These are phyloP conservation scores for Lepidochrysops patricia DNA, from an alignment of 2,888 invertebrate species.

Conservation along the genomic window DNA sequence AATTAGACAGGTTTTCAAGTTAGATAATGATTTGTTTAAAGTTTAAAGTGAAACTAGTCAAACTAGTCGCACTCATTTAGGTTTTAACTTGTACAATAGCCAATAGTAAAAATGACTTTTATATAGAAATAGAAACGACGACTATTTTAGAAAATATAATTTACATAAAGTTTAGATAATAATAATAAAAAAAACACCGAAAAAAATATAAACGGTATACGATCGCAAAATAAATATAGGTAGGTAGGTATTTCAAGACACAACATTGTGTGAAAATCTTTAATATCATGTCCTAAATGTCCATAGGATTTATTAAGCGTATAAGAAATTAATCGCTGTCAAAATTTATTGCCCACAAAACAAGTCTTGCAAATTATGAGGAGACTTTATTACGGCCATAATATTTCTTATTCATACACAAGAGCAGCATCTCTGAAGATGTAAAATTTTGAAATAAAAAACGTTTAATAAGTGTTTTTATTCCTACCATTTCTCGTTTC, in stretches of 20 bases:
- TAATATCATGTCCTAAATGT: not conserved
- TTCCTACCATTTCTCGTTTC: not conserved
- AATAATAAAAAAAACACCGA: not conserved
- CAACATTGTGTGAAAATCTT: not conserved
- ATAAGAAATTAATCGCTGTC: not conserved
- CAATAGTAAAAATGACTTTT: not conserved
- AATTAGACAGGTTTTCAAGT: not conserved
- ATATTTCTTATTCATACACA: not conserved
- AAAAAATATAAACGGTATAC: not conserved
- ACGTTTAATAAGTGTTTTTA: not conserved
- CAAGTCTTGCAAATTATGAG: conserved; percentile 1
- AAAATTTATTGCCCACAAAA: conserved; percentile 4
- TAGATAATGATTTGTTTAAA: not conserved
- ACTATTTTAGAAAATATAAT: too few relatives aligned
- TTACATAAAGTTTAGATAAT: too few relatives aligned
- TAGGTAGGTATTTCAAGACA: not conserved
- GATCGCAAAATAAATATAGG: not conserved
- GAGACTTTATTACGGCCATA: not conserved
- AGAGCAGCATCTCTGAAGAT: not conserved
- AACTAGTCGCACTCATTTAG: too few relatives aligned
- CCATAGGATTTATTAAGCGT: not conserved
- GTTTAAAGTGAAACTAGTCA: not conserved
- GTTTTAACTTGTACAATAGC: not conserved
- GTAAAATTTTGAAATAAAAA: not conserved
- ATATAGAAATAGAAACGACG: not conserved